Conservation (phyloP, 2,113 vertebrate species). For the Archilochus colubris region DNA sequence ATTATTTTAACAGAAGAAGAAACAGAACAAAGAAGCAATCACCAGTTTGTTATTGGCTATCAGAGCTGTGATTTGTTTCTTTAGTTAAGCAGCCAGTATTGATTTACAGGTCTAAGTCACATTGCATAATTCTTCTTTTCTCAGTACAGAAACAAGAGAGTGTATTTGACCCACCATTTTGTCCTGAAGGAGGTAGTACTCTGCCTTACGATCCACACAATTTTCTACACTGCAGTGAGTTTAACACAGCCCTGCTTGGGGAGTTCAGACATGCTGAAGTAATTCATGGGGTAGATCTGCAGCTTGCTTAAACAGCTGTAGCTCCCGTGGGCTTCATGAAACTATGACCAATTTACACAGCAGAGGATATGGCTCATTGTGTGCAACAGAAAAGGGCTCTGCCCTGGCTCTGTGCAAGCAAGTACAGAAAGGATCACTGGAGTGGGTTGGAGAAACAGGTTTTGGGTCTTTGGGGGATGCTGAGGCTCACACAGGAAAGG, state of each 20-base stretch:
- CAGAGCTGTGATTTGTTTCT: constrained; percentile 4
- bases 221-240: not conserved
- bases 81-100: constrained; percentile 34
- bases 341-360: constrained; percentile 7
- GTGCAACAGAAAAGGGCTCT: not conserved
- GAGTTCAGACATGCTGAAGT: constrained; percentile 23
- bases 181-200: not conserved
- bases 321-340: not conserved
- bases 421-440: not conserved
- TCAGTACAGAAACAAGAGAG: not conserved
- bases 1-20: constrained; percentile 11
- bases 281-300: not conserved
- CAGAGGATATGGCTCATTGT: not conserved
- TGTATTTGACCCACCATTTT: not conserved
- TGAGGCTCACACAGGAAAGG: not conserved
- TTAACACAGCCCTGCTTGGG: not conserved
- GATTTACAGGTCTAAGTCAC: constrained; percentile 31
- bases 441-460: not conserved
- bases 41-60: constrained; percentile 36
- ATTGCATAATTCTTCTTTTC: constrained; percentile 20
- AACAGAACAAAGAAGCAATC: constrained; percentile 27
- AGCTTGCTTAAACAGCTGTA: not conserved
- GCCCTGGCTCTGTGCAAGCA: not conserved
- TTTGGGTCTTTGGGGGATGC: constrained; percentile 5
- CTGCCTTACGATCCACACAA: accelerated